Conservation (phyloP, 2,113 vertebrate species). For the Piaya cayana region DNA sequence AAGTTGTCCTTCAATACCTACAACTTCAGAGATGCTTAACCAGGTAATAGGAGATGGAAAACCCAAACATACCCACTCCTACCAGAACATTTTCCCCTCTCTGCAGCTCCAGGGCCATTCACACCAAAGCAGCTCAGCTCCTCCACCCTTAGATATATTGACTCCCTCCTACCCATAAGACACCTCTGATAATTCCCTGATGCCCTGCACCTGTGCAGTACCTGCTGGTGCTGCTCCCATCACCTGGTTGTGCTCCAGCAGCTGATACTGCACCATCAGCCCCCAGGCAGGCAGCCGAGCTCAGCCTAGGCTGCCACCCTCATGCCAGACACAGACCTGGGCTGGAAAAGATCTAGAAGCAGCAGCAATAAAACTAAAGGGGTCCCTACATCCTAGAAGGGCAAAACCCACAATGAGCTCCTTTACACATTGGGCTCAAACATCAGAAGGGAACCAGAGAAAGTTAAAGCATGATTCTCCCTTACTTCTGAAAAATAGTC, state of each 20-base stretch:
- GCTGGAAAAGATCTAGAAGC: background rate
- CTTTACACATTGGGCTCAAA: background rate
- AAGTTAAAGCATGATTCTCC: background rate
- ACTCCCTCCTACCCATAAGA: background rate
- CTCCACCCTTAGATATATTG: background rate
- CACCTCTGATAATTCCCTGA: background rate
- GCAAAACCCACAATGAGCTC: background rate
- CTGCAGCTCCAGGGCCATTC: accelerated
- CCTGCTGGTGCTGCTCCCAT: background rate
- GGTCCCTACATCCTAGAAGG: background rate
- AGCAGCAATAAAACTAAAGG: background rate
- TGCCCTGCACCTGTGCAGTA: background rate
- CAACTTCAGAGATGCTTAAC: background rate
- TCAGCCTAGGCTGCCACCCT: background rate
- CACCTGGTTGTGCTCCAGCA: background rate
- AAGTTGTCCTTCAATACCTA: background rate
- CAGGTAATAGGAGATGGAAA: background rate
- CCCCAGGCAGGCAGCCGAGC: background rate
- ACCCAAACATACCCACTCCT: background rate
- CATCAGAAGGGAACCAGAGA: background rate
- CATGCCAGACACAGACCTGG: background rate
- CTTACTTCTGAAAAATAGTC: background rate
- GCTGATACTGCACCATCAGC: background rate
- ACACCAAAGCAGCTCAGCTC: accelerated
- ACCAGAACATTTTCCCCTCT: background rate